Percentiles rank a stretch among this genome's conserved stretches.
Evolutionary conservation across 2,113 vertebrate species (phyloP).

Genomic region (Pholis gunnellus): DNA sequence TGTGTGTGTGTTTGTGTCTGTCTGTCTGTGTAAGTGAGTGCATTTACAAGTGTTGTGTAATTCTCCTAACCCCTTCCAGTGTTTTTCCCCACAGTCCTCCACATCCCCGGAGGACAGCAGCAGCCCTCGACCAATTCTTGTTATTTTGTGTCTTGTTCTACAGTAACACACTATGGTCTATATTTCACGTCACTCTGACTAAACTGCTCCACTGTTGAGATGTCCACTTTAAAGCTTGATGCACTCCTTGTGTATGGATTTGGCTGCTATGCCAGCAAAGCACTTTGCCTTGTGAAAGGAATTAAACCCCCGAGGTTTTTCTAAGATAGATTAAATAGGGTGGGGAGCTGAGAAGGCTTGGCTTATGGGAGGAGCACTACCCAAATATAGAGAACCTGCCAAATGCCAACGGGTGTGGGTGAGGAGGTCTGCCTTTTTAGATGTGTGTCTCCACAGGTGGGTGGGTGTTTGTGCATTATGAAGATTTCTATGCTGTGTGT

Average conservation of each 20-base stretch:
- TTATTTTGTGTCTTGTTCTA: conserved; percentile 25
- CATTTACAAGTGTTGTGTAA: conserved; percentile 21
- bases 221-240: conserved; percentile 82
- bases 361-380: conserved; percentile 54
- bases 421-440: conserved; percentile 49
- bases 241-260: conserved; percentile 78
- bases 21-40: conserved; percentile 8
- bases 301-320: conserved; percentile 78
- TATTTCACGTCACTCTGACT: conserved; percentile 75
- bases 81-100: conserved; percentile 34
- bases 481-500: conserved; percentile 40
- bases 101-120: conserved; percentile 48
- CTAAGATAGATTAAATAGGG: conserved; percentile 78
- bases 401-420: conserved; percentile 61
- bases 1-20: conserved; percentile 17
- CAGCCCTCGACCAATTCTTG: conserved; percentile 26
- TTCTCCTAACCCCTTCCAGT: conserved; percentile 12
- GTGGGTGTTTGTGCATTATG: conserved; percentile 26
- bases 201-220: conserved; percentile 75
- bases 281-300: conserved; percentile 81
- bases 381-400: conserved; percentile 69
- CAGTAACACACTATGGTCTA: conserved; percentile 61
- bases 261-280: conserved; percentile 79
- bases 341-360: conserved; percentile 51
- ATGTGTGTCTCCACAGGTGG: conserved; percentile 52